Base-by-base conservation (phyloP, 1,140 invertebrate species). In the Drosophila bipectinata region DNA sequence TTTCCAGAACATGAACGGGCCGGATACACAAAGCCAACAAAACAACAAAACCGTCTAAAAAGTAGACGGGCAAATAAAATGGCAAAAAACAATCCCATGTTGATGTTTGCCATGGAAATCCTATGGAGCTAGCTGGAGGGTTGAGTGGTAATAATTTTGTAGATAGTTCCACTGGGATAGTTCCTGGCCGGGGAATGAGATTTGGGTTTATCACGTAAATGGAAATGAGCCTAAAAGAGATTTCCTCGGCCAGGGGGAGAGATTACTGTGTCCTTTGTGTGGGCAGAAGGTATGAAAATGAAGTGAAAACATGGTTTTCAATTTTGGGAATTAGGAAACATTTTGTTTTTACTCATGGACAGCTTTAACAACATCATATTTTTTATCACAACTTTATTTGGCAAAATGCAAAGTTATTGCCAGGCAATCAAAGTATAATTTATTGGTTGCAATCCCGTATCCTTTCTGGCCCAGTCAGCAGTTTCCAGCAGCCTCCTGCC, bases 21-120 rank as follows among this genome's bases (percentile, higher is more conserved):
- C 3, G 34, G 4, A 37, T 10, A 37, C 34, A 37, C 34, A 37
- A 37, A 37, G 30, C 59, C 30, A 39, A 30, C 12, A 24, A 34
- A 26, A 48, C 12, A 26, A 21, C 7, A 34, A 60, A 59, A 32
- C 10, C 51, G 21, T 21, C 21, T 21, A 21, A 21, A 48, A 68
- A 48, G 41, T 48, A 26, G 14, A 68, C 8, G 18, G 18, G 14
- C 28, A 28, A 66, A 66, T 51, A 66, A 67, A 67, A 64, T 67
- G 63, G 63, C 51, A 41, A 71, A 71, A 41, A 57, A 57, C 44
- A 48, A 57, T 69, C 75, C 79, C 83, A 59, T 59, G 79, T 87
- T 71, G 79, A 83, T 87, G 79, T 83, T 87, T 87, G 75, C 57
- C 76, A 76, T 72, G 72, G 62, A 82, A 87, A 88, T 82, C 74